phyloP scores from a whole-genome alignment of 2,797 vertebrate species.

The Furcifer pardalis region DNA sequence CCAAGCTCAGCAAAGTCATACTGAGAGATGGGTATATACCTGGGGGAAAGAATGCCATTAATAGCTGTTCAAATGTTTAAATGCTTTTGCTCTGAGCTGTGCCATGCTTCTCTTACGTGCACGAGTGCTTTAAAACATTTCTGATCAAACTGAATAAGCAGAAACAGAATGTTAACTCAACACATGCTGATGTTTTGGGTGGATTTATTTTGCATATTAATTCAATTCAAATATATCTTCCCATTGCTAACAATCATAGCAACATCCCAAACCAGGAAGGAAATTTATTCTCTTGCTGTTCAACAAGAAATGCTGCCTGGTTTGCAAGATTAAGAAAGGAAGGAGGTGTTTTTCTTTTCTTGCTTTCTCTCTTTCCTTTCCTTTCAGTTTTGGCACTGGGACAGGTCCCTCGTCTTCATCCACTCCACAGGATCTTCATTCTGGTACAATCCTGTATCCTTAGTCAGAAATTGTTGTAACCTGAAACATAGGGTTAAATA shows the following conservation, averaged over 20 bases:
- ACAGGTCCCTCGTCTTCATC: neutral
- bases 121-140: slow-evolving; percentile 17
- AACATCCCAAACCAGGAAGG: neutral
- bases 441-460: neutral
- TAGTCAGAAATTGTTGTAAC: no score
- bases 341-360: neutral
- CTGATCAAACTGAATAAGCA: neutral
- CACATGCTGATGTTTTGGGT: neutral
- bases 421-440: neutral
- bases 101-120: neutral
- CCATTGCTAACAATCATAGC: neutral
- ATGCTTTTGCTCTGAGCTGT: neutral
- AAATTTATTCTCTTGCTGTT: neutral
- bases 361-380: neutral
- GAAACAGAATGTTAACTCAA: neutral
- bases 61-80: slow-evolving; percentile 18
- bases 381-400: no score
- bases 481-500: neutral
- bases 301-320: neutral
- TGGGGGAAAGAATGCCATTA: slow-evolving; percentile 7
- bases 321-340: neutral
- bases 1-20: neutral
- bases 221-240: neutral
- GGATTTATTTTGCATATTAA: slow-evolving; percentile 25
- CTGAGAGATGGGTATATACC: neutral